A percentile compares a stretch with the other conserved stretches of the same genome.
Conservation (phyloP, 2,113 vertebrate genomes). For the Grallaria varia region DNA sequence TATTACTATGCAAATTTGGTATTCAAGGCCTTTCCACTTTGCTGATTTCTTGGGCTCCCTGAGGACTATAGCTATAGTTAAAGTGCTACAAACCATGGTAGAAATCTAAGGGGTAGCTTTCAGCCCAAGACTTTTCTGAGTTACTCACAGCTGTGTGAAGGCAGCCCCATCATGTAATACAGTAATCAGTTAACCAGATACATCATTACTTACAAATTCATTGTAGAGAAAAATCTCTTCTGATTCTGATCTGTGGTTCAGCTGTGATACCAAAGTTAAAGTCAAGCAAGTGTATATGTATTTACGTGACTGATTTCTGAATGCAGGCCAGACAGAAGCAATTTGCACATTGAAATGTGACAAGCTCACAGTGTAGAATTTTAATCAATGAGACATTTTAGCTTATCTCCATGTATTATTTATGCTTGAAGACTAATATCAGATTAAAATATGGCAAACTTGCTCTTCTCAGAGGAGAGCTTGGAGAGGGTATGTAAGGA, state of each 20-base stretch:
- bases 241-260: neutral
- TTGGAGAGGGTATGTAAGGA: neutral
- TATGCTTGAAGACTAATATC: slow-evolving; percentile 45
- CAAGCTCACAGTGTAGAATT: slow-evolving; percentile 48
- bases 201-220: neutral
- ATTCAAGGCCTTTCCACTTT: neutral
- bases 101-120: neutral
- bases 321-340: slow-evolving; percentile 54
- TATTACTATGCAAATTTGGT: neutral
- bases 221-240: neutral
- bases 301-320: slow-evolving; percentile 51
- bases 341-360: slow-evolving; percentile 58
- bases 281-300: neutral
- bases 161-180: neutral
- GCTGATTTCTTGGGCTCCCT: neutral
- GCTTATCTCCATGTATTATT: slow-evolving; percentile 57
- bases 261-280: slow-evolving; percentile 35
- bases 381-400: slow-evolving; percentile 63
- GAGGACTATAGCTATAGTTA: neutral
- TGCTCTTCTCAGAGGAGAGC: neutral
- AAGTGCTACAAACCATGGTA: neutral
- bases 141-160: slow-evolving; percentile 1
- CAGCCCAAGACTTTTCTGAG: neutral
- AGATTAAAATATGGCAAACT: slow-evolving; percentile 11
- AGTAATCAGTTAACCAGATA: slow-evolving; percentile 23